Evolutionary conservation across 2,888 invertebrate species (phyloP).

Genomic region (Acleris emargana): DNA sequence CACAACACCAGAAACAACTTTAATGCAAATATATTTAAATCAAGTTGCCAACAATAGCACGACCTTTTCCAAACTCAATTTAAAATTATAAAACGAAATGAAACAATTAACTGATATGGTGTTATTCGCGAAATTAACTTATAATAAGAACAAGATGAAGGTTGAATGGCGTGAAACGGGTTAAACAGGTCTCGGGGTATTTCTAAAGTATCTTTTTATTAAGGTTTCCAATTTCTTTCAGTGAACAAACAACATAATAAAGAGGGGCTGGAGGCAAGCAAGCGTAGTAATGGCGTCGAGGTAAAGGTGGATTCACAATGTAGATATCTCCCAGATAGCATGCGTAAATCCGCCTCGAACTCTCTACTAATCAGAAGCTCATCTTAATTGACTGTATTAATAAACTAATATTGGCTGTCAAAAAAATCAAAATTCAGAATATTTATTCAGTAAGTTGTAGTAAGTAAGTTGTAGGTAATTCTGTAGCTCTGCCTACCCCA

Average conservation of each 20-base stretch:
- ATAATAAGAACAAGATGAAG: slow-evolving; percentile 47
- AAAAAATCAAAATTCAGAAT: too few species aligned
- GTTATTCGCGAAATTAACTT: slow-evolving; percentile 48
- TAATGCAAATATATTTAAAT: slow-evolving; percentile 27
- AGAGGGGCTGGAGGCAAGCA: slow-evolving; percentile 57
- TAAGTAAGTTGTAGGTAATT: too few species aligned
- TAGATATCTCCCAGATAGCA: too few species aligned
- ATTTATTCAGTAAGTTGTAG: too few species aligned
- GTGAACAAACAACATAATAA: slow-evolving; percentile 61
- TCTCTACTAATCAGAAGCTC: too few species aligned
- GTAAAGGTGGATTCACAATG: too few species aligned
- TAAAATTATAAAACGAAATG: slow-evolving; percentile 23
- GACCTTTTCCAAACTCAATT: slow-evolving; percentile 23
- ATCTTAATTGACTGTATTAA: too few species aligned
- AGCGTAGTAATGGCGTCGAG: slow-evolving; percentile 62
- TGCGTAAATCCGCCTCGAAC: too few species aligned
- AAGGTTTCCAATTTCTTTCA: slow-evolving; percentile 67
- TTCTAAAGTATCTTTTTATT: slow-evolving; percentile 60
- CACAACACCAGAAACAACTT: slow-evolving; percentile 12
- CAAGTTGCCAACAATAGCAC: slow-evolving; percentile 22
- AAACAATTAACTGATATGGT: slow-evolving; percentile 26
- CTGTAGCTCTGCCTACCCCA: too few species aligned
- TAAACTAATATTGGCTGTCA: too few species aligned
- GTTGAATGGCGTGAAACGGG: slow-evolving; percentile 58
- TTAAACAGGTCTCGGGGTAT: slow-evolving; percentile 60